These are phyloP conservation scores for Aphis craccivora DNA, from an alignment of 1,140 invertebrate species.

Conservation along the genomic window DNA sequence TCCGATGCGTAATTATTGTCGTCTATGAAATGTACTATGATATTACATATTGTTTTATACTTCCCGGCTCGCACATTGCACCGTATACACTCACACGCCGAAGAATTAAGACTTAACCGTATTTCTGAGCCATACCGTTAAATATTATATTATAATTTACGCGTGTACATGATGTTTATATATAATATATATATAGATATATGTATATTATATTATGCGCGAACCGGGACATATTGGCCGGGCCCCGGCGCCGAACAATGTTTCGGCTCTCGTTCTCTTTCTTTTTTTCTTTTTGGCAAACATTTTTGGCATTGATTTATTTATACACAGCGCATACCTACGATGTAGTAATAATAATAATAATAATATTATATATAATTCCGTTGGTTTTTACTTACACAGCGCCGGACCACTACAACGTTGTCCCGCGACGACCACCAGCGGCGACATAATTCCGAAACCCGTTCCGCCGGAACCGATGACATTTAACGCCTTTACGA, in stretches of 20 bases:
- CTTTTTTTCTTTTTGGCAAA: constrained; percentile 53
- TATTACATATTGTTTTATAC: not conserved
- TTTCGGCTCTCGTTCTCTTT: constrained; percentile 38
- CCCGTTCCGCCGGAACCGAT: constrained; percentile 47
- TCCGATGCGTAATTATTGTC: not conserved
- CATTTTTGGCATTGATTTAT: constrained; percentile 58
- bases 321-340: constrained; percentile 39
- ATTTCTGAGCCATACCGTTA: not conserved
- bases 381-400: constrained; percentile 52
- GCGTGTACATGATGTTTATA: not conserved
- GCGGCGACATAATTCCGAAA: constrained; percentile 52
- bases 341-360: not conserved
- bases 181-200: not conserved
- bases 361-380: not conserved
- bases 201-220: not conserved
- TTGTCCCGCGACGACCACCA: constrained; percentile 41
- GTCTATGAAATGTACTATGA: not conserved
- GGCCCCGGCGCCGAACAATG: constrained; percentile 26
- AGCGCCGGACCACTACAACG: constrained; percentile 49
- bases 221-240: constrained; percentile 1
- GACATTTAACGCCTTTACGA: constrained; percentile 51
- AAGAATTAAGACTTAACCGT: not conserved
- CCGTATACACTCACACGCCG: no score
- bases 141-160: not conserved
- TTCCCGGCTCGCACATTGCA: not conserved